Percentiles rank a stretch among this genome's conserved stretches.
phyloP scores from a whole-genome alignment of 2,797 vertebrate species.

The Remorina albescens region DNA sequence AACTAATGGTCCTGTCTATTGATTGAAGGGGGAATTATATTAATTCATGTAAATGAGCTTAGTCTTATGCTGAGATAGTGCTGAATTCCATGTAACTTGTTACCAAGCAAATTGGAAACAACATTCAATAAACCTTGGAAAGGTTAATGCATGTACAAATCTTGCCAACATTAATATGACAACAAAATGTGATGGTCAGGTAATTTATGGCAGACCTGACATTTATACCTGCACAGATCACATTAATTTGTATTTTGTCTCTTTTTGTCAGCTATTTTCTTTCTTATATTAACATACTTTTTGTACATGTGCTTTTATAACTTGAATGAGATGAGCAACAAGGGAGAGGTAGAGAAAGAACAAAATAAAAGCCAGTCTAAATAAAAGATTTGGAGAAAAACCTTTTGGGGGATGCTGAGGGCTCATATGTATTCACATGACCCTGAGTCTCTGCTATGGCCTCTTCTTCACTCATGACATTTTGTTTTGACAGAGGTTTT shows the following conservation, averaged over 20 bases:
- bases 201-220: slow-evolving; percentile 43
- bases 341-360: slow-evolving; percentile 38
- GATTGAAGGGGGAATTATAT: slow-evolving; percentile 76
- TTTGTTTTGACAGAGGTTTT: slow-evolving; percentile 68
- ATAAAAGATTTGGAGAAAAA: slow-evolving; percentile 43
- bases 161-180: slow-evolving; percentile 35
- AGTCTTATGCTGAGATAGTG: slow-evolving; percentile 42
- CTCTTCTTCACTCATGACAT: slow-evolving; percentile 55
- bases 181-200: slow-evolving; percentile 24
- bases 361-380: slow-evolving; percentile 45
- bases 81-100: slow-evolving; percentile 61
- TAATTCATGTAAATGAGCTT: slow-evolving; percentile 76
- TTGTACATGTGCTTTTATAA: not conserved
- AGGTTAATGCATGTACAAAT: slow-evolving; percentile 61
- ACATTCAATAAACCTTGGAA: slow-evolving; percentile 47
- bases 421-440: slow-evolving; percentile 59
- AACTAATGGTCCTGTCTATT: slow-evolving; percentile 69
- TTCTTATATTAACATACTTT: not conserved
- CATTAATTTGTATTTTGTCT: slow-evolving; percentile 23
- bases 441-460: slow-evolving; percentile 49
- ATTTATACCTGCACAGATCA: slow-evolving; percentile 50
- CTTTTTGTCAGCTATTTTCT: slow-evolving; percentile 6
- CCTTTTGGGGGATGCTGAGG: slow-evolving; percentile 26
- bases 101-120: slow-evolving; percentile 65
- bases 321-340: slow-evolving; percentile 4